Conservation (phyloP, 37 sponge, comb jelly and placozoan genomes). For the Oscarella lobularis region DNA sequence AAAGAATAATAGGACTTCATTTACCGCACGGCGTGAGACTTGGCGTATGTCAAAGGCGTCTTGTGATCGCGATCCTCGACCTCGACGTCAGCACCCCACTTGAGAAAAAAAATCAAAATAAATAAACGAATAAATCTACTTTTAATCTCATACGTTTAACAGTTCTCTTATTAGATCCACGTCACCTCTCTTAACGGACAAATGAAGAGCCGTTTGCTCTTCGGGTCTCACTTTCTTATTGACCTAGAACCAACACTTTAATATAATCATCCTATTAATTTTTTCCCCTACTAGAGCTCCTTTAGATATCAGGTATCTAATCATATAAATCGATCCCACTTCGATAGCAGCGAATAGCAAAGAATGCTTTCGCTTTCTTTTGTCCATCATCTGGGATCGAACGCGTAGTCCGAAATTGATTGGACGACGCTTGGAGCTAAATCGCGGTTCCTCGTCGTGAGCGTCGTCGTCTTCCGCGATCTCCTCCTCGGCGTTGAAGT, state of each 20-base stretch:
- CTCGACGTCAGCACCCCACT: slow-evolving; percentile 58
- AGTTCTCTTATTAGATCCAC: slow-evolving; percentile 15
- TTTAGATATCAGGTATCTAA: slow-evolving; percentile 29
- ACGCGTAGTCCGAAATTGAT: background rate
- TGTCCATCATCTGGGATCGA: background rate
- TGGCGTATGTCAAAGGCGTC: slow-evolving; percentile 31
- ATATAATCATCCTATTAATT: no score
- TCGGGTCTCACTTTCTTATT: slow-evolving; percentile 31
- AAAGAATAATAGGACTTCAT: background rate
- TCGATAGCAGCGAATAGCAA: slow-evolving; percentile 61
- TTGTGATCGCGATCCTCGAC: slow-evolving; percentile 22
- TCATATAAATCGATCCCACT: slow-evolving; percentile 33
- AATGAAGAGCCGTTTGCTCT: slow-evolving; percentile 38
- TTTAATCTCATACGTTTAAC: slow-evolving; percentile 1
- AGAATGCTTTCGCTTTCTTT: slow-evolving; percentile 7
- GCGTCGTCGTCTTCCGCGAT: slow-evolving; percentile 19
- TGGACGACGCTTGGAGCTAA: no score
- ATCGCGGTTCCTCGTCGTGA: no score
- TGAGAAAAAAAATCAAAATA: background rate
- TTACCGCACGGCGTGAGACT: slow-evolving; percentile 16
- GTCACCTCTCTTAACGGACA: slow-evolving; percentile 22
- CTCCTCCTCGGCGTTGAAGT: slow-evolving; percentile 33
- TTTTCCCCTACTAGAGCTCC: no score
- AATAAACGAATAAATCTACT: background rate
- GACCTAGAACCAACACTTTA: no score